Evolutionary conservation across 2,113 vertebrate species (phyloP).

Genomic region (Antechinus flavipes): DNA sequence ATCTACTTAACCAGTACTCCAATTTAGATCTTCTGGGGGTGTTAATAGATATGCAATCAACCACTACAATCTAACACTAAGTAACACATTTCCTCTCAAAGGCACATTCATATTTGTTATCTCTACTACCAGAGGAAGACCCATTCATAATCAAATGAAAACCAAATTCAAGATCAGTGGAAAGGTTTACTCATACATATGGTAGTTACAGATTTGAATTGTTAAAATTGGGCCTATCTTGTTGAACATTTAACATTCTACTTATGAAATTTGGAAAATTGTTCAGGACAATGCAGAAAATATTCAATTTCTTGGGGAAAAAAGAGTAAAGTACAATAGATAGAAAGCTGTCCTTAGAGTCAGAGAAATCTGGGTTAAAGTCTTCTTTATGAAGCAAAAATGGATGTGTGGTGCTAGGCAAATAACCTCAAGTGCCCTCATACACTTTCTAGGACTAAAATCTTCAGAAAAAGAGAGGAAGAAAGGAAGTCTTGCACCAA

Average conservation of each 20-base stretch:
- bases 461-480: neutral
- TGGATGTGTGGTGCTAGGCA: neutral
- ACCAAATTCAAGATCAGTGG: neutral
- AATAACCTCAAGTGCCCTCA: neutral
- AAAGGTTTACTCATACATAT: constrained; percentile 7
- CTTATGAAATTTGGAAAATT: neutral
- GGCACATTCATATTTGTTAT: neutral
- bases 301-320: neutral
- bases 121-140: neutral
- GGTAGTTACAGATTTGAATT: neutral
- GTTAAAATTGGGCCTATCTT: neutral
- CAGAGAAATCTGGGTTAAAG: neutral
- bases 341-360: neutral
- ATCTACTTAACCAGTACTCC: neutral
- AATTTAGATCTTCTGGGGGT: neutral
- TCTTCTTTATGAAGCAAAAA: neutral
- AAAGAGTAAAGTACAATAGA: neutral
- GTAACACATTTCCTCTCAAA: neutral
- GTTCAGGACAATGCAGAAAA: neutral
- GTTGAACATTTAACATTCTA: neutral
- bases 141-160: constrained; percentile 1
- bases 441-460: neutral
- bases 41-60: constrained; percentile 16
- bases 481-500: neutral
- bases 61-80: constrained; percentile 13